phyloP scores from a whole-genome alignment of 2,888 invertebrate species.

The Coecobrya sp. region DNA sequence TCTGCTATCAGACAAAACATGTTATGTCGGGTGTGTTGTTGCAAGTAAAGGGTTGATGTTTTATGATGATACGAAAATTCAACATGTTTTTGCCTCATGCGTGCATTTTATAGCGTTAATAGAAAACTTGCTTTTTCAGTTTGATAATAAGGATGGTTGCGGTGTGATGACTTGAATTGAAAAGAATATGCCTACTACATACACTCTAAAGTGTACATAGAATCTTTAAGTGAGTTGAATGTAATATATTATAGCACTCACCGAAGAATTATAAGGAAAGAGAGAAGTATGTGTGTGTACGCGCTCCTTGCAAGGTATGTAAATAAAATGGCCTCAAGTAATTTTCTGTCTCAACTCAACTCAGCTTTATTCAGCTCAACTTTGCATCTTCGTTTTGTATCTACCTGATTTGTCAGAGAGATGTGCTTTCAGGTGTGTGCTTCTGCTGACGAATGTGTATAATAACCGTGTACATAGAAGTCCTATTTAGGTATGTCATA shows the following conservation, averaged over 20 bases:
- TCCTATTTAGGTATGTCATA: background rate
- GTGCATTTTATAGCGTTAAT: constrained; percentile 64
- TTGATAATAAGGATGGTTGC: constrained; percentile 5
- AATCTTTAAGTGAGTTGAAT: constrained; percentile 25
- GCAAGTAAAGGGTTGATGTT: constrained; percentile 30
- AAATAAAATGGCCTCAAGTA: constrained; percentile 74
- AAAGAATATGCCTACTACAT: constrained; percentile 33
- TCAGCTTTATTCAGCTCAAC: constrained; percentile 54
- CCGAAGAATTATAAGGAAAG: constrained; percentile 18
- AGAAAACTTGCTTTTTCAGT: constrained; percentile 74
- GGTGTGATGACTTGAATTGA: constrained; percentile 52
- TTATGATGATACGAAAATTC: constrained; percentile 42
- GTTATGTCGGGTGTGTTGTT: constrained; percentile 23
- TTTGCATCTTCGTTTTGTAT: constrained; percentile 50
- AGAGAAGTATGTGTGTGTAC: constrained; percentile 36
- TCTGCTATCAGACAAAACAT: background rate
- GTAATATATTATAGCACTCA: constrained; percentile 11
- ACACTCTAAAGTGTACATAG: constrained; percentile 21
- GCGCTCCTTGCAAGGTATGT: constrained; percentile 50
- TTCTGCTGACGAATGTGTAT: constrained; percentile 12
- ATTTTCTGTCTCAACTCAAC: constrained; percentile 51
- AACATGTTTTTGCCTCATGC: constrained; percentile 47
- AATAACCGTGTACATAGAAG: constrained; percentile 2
- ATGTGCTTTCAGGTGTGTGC: constrained; percentile 47
- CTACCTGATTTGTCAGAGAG: constrained; percentile 62